Evolutionary conservation across 2,888 invertebrate genomes (phyloP).

Genomic region (Lithophane leautieri): DNA sequence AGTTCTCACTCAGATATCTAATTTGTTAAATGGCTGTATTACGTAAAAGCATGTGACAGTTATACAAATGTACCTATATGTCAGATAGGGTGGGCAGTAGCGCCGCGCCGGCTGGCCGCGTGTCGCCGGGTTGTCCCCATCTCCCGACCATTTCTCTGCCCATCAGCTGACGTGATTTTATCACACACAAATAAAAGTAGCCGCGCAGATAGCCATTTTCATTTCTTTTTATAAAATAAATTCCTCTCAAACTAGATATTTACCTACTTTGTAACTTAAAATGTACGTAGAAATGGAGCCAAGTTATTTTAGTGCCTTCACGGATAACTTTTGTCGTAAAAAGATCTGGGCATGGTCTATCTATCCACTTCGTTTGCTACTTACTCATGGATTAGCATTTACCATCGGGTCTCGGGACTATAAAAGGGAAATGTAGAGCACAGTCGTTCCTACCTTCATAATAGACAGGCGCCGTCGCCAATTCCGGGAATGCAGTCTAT

Average conservation of each 20-base stretch:
- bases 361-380: conserved; percentile 3
- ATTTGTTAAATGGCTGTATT: conserved; percentile 23
- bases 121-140: conserved; percentile 63
- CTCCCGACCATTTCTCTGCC: conserved; percentile 36
- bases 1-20: conserved; percentile 16
- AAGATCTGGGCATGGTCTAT: conserved; percentile 10
- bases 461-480: background rate
- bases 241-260: conserved; percentile 19
- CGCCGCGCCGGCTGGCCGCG: conserved; percentile 71
- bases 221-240: conserved; percentile 28
- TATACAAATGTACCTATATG: conserved; percentile 40
- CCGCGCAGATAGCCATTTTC: conserved; percentile 36
- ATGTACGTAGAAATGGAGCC: conserved; percentile 29
- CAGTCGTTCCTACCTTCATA: background rate
- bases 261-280: conserved; percentile 46
- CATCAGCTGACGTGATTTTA: conserved; percentile 64
- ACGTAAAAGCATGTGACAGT: conserved; percentile 41
- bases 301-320: conserved; percentile 35
- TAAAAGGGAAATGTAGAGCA: background rate
- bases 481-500: background rate
- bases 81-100: conserved; percentile 48
- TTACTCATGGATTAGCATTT: background rate
- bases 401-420: background rate
- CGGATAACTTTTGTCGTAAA: conserved; percentile 31
- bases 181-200: conserved; percentile 58